phyloP scores from a whole-genome alignment of 2,797 vertebrate genomes.

The Cryptoprocta ferox region DNA sequence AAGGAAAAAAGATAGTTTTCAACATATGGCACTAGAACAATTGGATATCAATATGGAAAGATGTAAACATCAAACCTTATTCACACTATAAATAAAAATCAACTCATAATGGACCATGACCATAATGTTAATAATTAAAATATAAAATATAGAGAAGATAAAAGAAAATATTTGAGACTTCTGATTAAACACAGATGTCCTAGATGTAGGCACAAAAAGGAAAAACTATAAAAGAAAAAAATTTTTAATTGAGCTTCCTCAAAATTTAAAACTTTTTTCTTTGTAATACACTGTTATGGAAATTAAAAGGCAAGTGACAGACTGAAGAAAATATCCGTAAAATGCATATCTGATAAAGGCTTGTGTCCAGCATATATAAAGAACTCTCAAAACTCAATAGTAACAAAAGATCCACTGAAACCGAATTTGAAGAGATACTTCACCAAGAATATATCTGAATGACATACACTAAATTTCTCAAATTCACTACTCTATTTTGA shows the following conservation, averaged over 20 bases:
- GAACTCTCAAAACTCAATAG: not conserved
- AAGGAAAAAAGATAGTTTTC: not conserved
- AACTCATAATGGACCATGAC: not conserved
- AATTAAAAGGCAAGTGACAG: not conserved
- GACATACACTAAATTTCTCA: not conserved
- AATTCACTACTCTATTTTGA: conserved; percentile 2
- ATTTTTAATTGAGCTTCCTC: not conserved
- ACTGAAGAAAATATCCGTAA: not conserved
- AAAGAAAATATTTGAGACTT: not conserved
- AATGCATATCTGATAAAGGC: not conserved
- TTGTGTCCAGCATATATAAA: not conserved
- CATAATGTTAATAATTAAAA: conserved; percentile 12
- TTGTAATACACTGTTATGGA: not conserved
- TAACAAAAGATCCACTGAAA: not conserved
- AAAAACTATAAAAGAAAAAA: not conserved
- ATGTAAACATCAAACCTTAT: not conserved
- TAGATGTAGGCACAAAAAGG: not conserved
- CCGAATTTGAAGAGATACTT: not conserved
- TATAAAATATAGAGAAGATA: not conserved
- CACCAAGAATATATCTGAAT: not conserved
- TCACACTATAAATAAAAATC: not conserved
- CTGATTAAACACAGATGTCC: not conserved
- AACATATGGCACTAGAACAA: not conserved
- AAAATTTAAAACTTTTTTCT: not conserved
- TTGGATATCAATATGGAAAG: not conserved